A percentile compares a stretch with the other conserved stretches of the same genome.
These are phyloP conservation scores for Chelon auratus DNA, from an alignment of 2,797 vertebrate species.

Conservation along the genomic window DNA sequence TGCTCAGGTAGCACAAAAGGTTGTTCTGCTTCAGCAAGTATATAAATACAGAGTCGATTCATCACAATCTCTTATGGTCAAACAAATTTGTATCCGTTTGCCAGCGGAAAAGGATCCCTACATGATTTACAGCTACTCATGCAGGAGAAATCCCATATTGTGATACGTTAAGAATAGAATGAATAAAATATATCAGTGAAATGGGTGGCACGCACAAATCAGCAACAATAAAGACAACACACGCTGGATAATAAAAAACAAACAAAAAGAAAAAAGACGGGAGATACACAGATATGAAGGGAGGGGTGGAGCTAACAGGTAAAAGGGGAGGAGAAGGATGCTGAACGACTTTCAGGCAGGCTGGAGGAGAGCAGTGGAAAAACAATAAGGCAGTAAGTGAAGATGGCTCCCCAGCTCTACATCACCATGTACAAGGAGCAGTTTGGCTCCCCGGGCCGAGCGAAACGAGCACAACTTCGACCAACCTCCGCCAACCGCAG, in stretches of 20 bases:
- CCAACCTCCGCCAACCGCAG: slow-evolving; percentile 83
- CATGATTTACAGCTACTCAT: not conserved
- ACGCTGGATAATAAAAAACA: not conserved
- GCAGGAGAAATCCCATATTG: not conserved
- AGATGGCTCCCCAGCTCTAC: slow-evolving; percentile 78
- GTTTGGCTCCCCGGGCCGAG: slow-evolving; percentile 69
- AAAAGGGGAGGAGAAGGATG: slow-evolving; percentile 50
- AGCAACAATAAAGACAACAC: not conserved
- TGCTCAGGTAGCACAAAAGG: slow-evolving; percentile 71
- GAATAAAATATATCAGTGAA: not conserved
- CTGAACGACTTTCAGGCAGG: slow-evolving; percentile 32
- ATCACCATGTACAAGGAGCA: slow-evolving; percentile 82
- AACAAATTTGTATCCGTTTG: not conserved
- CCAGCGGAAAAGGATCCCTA: not conserved
- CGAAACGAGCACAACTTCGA: slow-evolving; percentile 63
- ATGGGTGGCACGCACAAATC: not conserved
- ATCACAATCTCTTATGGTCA: slow-evolving; percentile 30
- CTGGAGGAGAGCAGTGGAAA: slow-evolving; percentile 32
- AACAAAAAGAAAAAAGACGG: not conserved
- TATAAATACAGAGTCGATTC: slow-evolving; percentile 39
- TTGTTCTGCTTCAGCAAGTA: slow-evolving; percentile 68
- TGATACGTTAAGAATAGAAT: not conserved
- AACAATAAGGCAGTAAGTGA: slow-evolving; percentile 26
- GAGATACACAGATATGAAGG: not conserved
- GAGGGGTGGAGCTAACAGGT: slow-evolving; percentile 70